Base-by-base conservation (phyloP, 2,888 invertebrate genomes). In the Spatulosminthurus flaviceps region DNA sequence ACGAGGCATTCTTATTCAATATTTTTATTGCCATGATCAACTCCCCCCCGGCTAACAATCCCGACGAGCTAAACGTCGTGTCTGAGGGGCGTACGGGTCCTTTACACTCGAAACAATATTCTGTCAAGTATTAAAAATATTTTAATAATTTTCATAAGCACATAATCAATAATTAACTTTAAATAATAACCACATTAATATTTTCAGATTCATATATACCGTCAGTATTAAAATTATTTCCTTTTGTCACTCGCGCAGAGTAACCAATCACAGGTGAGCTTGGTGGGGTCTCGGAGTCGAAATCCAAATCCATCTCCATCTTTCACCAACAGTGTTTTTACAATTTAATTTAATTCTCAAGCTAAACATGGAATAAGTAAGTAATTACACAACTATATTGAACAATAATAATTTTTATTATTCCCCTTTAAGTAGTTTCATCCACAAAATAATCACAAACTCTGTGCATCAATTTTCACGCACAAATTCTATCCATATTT, bases 241-340 rank as follows among this genome's bases (percentile, higher is more conserved):
- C 21, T 24, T 2, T 22, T 24, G 43, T 42, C 16, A 28, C 42
- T n/a, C 9, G 51, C 51, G 51, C 13, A 24, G 28, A 41, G 42
- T 81, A 82, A 16, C 84, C 84, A 1, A 85, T 67, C 9, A 85
- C 79, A 1, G 84, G 84, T 29, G 84, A 85, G 13, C 80, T 81
- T 13, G 84, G 84, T 0, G 84, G 84, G n/a, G 84, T 82, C 43
- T 83, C 74, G 0, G 81, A 81, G 16, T 82, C 82, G n/a, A 81
- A 24, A 7, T 83, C 83, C 81, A 83, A 81, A 26, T 78, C 61
- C 73, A 77, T 76, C 16, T 51, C 51, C 51, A 51, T 51, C 34
- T 9, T 34, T 4, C 34, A 34, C 4, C 34, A 34, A 34, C n/a
- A n/a, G n/a, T n/a, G n/a, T n/a, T n/a, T n/a, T n/a, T n/a, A n/a